Conservation (phyloP, 2,888 invertebrate genomes). For the Pseudanteris insignis region DNA sequence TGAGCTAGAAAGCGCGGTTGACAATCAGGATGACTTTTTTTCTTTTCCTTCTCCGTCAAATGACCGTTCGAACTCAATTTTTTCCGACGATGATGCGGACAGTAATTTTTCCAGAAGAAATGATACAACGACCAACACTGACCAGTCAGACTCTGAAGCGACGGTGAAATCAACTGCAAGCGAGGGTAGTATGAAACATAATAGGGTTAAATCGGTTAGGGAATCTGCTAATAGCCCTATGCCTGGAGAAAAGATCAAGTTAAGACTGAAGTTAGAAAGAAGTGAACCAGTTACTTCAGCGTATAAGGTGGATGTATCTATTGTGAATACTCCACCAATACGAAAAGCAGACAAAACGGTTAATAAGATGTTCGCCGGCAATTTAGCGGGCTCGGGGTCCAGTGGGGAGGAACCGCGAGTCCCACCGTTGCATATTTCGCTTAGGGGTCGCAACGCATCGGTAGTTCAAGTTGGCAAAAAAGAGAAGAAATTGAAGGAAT, state of each 20-base stretch:
- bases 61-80: slow-evolving; percentile 69
- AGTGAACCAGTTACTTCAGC: slow-evolving; percentile 81
- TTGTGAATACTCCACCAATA: slow-evolving; percentile 70
- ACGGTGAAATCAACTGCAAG: slow-evolving; percentile 71
- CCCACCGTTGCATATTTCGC: slow-evolving; percentile 87
- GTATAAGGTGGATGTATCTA: slow-evolving; percentile 83
- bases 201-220: slow-evolving; percentile 58
- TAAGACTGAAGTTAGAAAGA: slow-evolving; percentile 84
- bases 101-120: slow-evolving; percentile 69
- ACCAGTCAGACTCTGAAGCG: slow-evolving; percentile 71
- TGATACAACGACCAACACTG: slow-evolving; percentile 67
- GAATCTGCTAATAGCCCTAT: slow-evolving; percentile 64
- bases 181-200: slow-evolving; percentile 69
- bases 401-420: slow-evolving; percentile 78
- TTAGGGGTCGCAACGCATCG: slow-evolving; percentile 82
- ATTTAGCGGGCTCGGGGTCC: slow-evolving; percentile 53
- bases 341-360: slow-evolving; percentile 67
- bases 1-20: slow-evolving; percentile 67
- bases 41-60: slow-evolving; percentile 67
- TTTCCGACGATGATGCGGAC: slow-evolving; percentile 73
- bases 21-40: slow-evolving; percentile 67
- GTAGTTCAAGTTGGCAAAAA: slow-evolving; percentile 85
- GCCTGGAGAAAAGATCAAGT: slow-evolving; percentile 80
- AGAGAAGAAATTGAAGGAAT: slow-evolving; percentile 71
- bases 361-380: slow-evolving; percentile 66